Percentiles rank a stretch among this genome's conserved stretches.
phyloP scores from a whole-genome alignment of 2,113 vertebrate genomes.

The Maccullochella peelii region DNA sequence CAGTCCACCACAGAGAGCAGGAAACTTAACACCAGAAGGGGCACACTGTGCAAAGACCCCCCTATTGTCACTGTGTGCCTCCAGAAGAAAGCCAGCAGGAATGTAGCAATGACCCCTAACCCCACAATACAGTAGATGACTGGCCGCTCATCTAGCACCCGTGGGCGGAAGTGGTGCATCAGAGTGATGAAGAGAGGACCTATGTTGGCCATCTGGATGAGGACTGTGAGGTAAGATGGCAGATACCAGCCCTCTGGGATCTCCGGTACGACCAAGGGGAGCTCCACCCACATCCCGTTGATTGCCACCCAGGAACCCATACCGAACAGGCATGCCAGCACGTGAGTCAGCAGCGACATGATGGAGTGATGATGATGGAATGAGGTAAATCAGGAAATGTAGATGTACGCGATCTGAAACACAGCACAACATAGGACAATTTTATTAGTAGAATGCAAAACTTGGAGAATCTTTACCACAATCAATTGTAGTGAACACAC shows the following conservation, averaged over 20 bases:
- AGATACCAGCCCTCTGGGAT: conserved; percentile 86
- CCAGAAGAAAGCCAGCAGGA: conserved; percentile 88
- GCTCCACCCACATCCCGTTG: conserved; percentile 91
- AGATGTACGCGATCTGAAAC: conserved; percentile 66
- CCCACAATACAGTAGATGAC: conserved; percentile 83
- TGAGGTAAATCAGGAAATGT: conserved; percentile 33
- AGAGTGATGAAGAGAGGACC: conserved; percentile 87
- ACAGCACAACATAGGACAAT: neutral
- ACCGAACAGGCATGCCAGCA: conserved; percentile 86
- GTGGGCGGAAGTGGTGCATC: conserved; percentile 84
- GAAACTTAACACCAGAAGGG: conserved; percentile 86
- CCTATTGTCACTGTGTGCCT: conserved; percentile 68
- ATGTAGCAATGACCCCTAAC: conserved; percentile 83
- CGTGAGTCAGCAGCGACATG: conserved; percentile 85
- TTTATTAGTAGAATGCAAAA: conserved; percentile 3
- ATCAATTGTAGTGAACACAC: too few species aligned
- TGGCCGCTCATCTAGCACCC: conserved; percentile 78
- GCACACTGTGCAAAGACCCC: conserved; percentile 74
- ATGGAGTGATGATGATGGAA: conserved; percentile 30
- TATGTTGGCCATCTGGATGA: conserved; percentile 89
- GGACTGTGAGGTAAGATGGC: conserved; percentile 88
- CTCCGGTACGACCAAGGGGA: conserved; percentile 83
- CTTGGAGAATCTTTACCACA: neutral
- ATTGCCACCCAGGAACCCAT: conserved; percentile 91
- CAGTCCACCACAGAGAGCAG: conserved; percentile 89